phyloP scores from a whole-genome alignment of 2,888 invertebrate genomes.

The Onchidella celtica region DNA sequence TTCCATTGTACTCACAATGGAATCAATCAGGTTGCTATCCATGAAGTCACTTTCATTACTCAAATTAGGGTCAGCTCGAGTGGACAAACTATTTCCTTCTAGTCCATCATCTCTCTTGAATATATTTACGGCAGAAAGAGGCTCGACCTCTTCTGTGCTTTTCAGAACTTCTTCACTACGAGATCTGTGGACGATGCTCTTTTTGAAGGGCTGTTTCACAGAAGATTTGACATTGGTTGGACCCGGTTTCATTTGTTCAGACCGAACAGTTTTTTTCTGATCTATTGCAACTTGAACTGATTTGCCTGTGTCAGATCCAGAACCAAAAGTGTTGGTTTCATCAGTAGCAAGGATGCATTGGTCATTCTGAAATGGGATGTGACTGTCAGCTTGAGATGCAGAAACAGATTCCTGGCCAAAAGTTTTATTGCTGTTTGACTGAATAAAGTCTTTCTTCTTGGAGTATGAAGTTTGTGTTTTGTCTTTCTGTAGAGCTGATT shows the following conservation, averaged over 20 bases:
- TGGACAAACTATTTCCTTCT: not conserved
- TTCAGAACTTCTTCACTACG: slow-evolving; percentile 33
- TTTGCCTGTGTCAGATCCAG: not conserved
- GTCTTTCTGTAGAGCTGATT: slow-evolving; percentile 4
- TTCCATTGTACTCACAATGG: slow-evolving; percentile 38
- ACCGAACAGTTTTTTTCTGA: not conserved
- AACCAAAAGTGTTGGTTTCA: not conserved
- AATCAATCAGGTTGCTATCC: slow-evolving; percentile 32
- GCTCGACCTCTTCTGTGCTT: not conserved
- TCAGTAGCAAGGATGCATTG: not conserved
- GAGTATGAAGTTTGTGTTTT: slow-evolving; percentile 28
- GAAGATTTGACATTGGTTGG: not conserved
- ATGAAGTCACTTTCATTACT: slow-evolving; percentile 17
- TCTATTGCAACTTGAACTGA: not conserved
- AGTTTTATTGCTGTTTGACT: slow-evolving; percentile 15
- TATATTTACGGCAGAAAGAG: not conserved
- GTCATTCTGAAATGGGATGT: not conserved
- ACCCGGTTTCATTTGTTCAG: slow-evolving; percentile 8
- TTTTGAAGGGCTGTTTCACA: slow-evolving; percentile 37
- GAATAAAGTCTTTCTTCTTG: slow-evolving; percentile 47
- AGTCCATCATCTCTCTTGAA: not conserved
- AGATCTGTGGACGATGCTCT: slow-evolving; percentile 42
- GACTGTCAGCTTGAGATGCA: not conserved
- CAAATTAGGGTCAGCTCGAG: not conserved
- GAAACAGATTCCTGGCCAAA: not conserved